Base-by-base conservation (phyloP, 2,797 vertebrate species). In the Coregonus ussuriensis region DNA sequence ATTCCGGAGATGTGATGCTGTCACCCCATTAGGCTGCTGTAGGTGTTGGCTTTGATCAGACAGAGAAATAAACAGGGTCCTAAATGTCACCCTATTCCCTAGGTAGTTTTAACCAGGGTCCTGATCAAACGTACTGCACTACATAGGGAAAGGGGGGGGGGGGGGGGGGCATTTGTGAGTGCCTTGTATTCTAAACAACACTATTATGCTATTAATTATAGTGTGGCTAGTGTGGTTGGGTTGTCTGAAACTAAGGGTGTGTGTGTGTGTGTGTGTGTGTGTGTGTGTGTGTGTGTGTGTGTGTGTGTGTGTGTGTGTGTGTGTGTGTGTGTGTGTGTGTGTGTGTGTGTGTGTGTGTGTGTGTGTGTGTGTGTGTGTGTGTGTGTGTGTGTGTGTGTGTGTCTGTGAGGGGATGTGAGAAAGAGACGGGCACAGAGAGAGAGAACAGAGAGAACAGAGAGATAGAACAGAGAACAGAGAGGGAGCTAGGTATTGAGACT, bases 221-320 rank as follows among this genome's bases (percentile, higher is more conserved):
- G 6, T 7, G 53, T 15, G 21, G 9, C 11, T 15, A 16, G 11
- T 67, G 29, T 37, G 3, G 14, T 25, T 25, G 25, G 3, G 14
- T 25, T 25, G 25, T 68, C 13, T 31, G 21, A 15, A 25, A 4
- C 0, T 1, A 29, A 25, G 21, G 2, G 1, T 66, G 2, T 7
- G 63, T 65, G 63, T 65, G 63, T 66, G 63, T 31, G 65, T 66
- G 65, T 66, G 65, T 66, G 65, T 66, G 65, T 33, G 65, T 33
- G 65, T 33, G 65, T 67, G 65, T 67, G 29, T 67, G 65, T 16
- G 65, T 33, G 65, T 67, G 65, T 67, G 9, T 67, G 65, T 16
- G 31, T 67, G 31, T 67, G 65, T 33, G 65, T 67, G 65, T 35
- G 31, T 35, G 65, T 67, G 65, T 33, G 65, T 31, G 25, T 33